phyloP scores from a whole-genome alignment of 2,113 vertebrate genomes.

The Nothobranchius furzeri region DNA sequence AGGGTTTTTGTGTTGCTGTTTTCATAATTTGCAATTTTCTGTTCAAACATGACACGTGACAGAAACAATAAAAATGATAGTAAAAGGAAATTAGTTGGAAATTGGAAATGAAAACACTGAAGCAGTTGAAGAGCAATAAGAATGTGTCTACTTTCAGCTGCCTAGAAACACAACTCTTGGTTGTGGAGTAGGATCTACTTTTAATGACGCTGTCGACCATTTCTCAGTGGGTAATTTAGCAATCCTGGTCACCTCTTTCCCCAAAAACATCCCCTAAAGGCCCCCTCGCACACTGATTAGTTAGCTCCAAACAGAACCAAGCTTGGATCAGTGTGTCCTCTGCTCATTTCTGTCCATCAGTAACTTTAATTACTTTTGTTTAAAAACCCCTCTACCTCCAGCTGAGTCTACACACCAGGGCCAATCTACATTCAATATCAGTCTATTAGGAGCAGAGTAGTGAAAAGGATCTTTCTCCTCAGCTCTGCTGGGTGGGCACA shows the following conservation, averaged over 20 bases:
- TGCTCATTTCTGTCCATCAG: slow-evolving; percentile 37
- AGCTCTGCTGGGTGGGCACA: neutral
- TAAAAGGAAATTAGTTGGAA: slow-evolving; percentile 1
- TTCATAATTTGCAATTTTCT: neutral
- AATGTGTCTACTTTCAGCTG: slow-evolving; percentile 3
- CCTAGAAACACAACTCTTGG: neutral
- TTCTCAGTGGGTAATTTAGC: neutral
- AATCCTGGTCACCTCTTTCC: slow-evolving; percentile 11
- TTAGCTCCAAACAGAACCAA: slow-evolving; percentile 54
- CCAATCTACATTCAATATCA: slow-evolving; percentile 21
- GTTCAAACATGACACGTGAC: neutral
- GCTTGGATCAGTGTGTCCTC: slow-evolving; percentile 28
- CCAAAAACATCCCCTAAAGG: slow-evolving; percentile 39
- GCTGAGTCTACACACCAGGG: slow-evolving; percentile 14
- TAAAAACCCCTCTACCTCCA: slow-evolving; percentile 49
- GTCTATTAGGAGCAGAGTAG: slow-evolving; percentile 5
- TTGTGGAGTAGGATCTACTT: neutral
- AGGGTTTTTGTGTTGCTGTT: neutral
- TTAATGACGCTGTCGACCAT: neutral
- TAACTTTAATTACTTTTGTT: slow-evolving; percentile 65
- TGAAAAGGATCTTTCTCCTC: slow-evolving; percentile 7
- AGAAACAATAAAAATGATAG: neutral
- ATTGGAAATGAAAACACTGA: slow-evolving; percentile 1
- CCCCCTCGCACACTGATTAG: slow-evolving; percentile 1
- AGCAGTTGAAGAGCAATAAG: neutral